phyloP scores from a whole-genome alignment of 2,113 vertebrate species.

The Microcebus ravelobensis region DNA sequence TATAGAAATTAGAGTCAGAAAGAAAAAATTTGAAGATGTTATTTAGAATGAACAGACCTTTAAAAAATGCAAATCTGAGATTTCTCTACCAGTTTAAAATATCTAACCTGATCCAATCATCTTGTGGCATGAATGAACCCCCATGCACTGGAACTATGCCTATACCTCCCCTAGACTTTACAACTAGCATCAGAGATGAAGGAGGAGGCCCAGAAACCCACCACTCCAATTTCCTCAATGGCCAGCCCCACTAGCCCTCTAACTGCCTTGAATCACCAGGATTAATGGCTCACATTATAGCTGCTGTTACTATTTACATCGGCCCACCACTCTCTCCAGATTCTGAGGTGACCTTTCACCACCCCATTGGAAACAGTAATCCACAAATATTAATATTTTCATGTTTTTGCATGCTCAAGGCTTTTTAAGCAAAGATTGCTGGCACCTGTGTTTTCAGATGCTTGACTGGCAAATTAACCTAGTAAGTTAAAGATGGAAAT shows the following conservation, averaged over 20 bases:
- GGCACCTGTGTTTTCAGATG: not conserved
- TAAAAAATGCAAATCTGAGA: not conserved
- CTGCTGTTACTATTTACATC: not conserved
- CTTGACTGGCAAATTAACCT: not conserved
- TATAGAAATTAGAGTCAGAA: not conserved
- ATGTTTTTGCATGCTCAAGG: not conserved
- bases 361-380: not conserved
- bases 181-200: too few species aligned
- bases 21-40: not conserved
- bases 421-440: constrained; percentile 1
- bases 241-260: not conserved
- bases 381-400: not conserved
- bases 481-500: not conserved
- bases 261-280: not conserved
- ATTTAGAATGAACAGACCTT: not conserved
- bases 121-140: not conserved
- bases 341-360: not conserved
- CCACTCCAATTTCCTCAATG: rapidly evolving
- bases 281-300: rapidly evolving
- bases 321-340: not conserved
- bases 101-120: not conserved
- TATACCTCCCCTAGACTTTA: not conserved
- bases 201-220: not conserved
- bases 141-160: not conserved
- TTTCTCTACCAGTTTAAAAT: not conserved